Percentiles rank a stretch among this genome's conserved stretches.
These are phyloP conservation scores for Turritopsis rubra DNA, from an alignment of 30 jellyfish, hydroid and myxozoan genomes.

Conservation along the genomic window DNA sequence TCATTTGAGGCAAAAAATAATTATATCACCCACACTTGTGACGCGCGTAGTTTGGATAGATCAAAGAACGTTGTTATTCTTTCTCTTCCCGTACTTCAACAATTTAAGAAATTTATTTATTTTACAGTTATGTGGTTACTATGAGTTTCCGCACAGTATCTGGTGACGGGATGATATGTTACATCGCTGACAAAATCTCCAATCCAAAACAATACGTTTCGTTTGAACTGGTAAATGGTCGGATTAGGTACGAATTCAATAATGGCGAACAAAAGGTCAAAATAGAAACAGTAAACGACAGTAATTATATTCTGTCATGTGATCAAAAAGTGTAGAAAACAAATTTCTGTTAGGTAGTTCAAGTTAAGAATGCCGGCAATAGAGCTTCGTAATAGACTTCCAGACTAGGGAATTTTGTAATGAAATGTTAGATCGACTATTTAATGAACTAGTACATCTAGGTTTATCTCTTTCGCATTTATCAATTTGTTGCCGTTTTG, in stretches of 20 bases:
- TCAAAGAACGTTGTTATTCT: too few species aligned
- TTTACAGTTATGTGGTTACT: constrained; percentile 72
- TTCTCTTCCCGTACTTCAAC: too few species aligned
- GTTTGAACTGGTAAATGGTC: constrained; percentile 67
- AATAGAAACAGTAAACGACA: constrained; percentile 25
- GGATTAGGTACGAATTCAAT: constrained; percentile 48
- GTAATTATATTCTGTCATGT: neutral
- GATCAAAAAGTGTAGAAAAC: too few species aligned
- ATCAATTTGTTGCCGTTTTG: constrained; percentile 72
- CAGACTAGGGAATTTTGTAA: too few species aligned
- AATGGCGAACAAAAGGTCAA: constrained; percentile 45
- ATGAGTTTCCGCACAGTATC: constrained; percentile 71
- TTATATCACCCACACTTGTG: too few species aligned
- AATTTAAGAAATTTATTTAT: neutral
- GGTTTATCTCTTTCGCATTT: constrained; percentile 81
- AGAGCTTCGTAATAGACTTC: too few species aligned
- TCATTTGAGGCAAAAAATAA: too few species aligned
- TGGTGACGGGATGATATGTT: constrained; percentile 72
- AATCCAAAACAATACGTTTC: constrained; percentile 65
- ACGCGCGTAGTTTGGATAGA: too few species aligned
- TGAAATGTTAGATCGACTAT: too few species aligned
- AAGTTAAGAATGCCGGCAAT: too few species aligned
- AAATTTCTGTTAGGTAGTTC: too few species aligned
- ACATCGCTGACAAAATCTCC: constrained; percentile 65
- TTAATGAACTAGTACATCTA: too few species aligned